These are phyloP conservation scores for Petrocephalus sullivani DNA, from an alignment of 2,797 vertebrate species.

Conservation along the genomic window DNA sequence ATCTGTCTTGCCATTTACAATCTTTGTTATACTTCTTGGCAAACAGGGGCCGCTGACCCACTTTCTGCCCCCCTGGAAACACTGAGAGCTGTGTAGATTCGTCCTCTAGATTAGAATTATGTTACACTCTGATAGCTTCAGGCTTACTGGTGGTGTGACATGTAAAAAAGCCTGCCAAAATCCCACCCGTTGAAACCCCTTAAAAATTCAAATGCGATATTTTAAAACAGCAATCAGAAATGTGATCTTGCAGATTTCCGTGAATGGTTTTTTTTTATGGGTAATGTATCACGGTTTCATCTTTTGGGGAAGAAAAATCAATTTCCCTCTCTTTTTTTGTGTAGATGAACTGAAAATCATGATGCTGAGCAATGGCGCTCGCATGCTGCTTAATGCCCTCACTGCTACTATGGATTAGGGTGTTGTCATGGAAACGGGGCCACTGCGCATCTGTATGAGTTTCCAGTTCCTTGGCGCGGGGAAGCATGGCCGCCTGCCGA, in stretches of 20 bases:
- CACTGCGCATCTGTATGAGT: conserved; percentile 56
- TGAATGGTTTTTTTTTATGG: not conserved
- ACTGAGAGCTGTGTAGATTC: not conserved
- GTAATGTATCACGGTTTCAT: not conserved
- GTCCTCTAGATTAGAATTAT: not conserved
- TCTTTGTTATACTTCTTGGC: not conserved
- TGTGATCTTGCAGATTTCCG: not conserved
- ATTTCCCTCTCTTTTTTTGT: not conserved
- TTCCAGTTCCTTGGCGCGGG: conserved; percentile 33
- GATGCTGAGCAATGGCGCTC: conserved; percentile 48
- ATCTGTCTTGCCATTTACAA: not conserved
- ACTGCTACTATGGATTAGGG: conserved; percentile 58
- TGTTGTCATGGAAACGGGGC: conserved; percentile 56
- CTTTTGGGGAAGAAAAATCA: not conserved
- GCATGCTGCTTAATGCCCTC: conserved; percentile 54
- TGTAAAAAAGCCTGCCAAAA: not conserved
- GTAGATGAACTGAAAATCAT: conserved; percentile 40
- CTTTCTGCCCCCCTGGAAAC: not conserved
- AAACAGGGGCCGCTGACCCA: not conserved
- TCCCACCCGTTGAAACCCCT: not conserved
- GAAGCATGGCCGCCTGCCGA: conserved; percentile 45
- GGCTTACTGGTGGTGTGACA: not conserved
- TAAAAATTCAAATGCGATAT: not conserved
- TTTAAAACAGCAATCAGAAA: not conserved
- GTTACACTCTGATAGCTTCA: not conserved